A percentile compares a stretch with the other conserved stretches of the same genome.
phyloP scores from a whole-genome alignment of 2,797 vertebrate genomes.

The Danio tinwini region DNA sequence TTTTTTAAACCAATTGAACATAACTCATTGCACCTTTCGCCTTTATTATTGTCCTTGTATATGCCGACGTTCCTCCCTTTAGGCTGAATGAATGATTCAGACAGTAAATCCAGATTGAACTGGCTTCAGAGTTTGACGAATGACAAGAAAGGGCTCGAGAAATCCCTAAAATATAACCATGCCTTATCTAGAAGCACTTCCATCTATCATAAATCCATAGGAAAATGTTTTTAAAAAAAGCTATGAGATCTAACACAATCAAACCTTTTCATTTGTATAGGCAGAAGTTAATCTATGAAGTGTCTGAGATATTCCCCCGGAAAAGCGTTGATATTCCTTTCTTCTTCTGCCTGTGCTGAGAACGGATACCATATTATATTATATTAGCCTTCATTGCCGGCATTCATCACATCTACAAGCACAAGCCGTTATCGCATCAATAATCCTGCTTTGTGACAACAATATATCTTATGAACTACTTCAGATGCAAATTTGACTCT shows the following conservation, averaged over 20 bases:
- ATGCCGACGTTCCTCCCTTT: neutral
- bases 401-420: conserved; percentile 35
- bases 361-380: conserved; percentile 18
- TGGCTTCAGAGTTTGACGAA: conserved; percentile 28
- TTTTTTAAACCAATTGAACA: neutral
- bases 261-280: conserved; percentile 35
- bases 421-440: conserved; percentile 10
- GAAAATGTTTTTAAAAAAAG: conserved; percentile 9
- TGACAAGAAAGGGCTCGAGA: conserved; percentile 7
- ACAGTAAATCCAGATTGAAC: conserved; percentile 7
- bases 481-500: conserved; percentile 36
- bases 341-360: conserved; percentile 1
- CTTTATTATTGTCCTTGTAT: neutral
- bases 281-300: conserved; percentile 20
- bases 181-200: conserved; percentile 1
- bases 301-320: conserved; percentile 34
- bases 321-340: conserved; percentile 21
- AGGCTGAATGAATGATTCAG: conserved; percentile 9
- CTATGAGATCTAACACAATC: conserved; percentile 24
- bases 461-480: conserved; percentile 33
- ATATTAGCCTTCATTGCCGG: neutral
- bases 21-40: neutral
- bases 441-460: conserved; percentile 34
- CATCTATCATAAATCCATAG: conserved; percentile 19
- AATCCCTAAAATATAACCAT: conserved; percentile 18